phyloP scores from a whole-genome alignment of 2,888 invertebrate genomes.

The Bimastos eiseni region DNA sequence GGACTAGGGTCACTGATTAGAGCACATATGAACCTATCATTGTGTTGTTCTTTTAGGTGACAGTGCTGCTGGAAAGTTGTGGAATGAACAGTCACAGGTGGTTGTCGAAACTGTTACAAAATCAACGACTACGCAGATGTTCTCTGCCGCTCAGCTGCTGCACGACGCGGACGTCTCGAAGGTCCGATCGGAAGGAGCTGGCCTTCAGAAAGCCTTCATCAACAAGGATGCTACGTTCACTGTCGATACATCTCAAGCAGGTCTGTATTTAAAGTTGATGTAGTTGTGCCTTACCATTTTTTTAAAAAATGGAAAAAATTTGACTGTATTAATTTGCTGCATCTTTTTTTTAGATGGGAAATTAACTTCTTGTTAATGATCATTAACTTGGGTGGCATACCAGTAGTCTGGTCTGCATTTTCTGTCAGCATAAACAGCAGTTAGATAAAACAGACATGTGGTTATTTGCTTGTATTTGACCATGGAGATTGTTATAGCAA shows the following conservation, averaged over 20 bases:
- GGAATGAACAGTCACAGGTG: constrained; percentile 82
- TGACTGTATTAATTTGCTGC: not conserved
- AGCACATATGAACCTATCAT: not conserved
- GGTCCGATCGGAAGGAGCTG: constrained; percentile 90
- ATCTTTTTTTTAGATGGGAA: constrained; percentile 19
- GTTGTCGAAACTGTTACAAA: constrained; percentile 83
- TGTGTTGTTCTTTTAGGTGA: constrained; percentile 46
- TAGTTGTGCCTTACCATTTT: not conserved
- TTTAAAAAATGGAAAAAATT: not conserved
- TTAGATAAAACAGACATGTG: no score
- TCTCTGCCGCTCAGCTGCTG: constrained; percentile 69
- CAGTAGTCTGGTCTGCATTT: no score
- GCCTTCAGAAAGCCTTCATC: constrained; percentile 89
- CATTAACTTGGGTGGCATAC: no score
- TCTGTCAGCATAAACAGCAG: no score
- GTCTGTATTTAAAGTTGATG: constrained; percentile 66
- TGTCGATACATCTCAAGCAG: constrained; percentile 85
- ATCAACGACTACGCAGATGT: constrained; percentile 52
- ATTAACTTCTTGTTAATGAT: not conserved
- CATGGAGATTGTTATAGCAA: no score
- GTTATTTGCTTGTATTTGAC: no score
- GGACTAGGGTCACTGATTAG: not conserved
- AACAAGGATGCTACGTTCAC: constrained; percentile 91
- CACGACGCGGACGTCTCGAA: constrained; percentile 94
- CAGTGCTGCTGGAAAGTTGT: constrained; percentile 53